phyloP scores from a whole-genome alignment of 2,113 vertebrate genomes.

The Tachysurus vachellii region DNA sequence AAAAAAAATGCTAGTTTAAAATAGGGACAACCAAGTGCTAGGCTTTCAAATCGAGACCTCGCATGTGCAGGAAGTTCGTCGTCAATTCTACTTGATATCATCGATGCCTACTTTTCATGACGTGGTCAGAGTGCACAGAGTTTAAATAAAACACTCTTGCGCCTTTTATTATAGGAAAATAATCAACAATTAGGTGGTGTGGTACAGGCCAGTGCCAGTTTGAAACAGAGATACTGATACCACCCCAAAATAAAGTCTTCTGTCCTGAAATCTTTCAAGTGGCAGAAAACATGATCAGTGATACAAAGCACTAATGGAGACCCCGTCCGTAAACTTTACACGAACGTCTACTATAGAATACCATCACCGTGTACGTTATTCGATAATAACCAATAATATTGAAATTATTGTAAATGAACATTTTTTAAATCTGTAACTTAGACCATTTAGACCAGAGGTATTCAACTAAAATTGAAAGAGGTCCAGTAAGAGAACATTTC shows the following conservation, averaged over 20 bases:
- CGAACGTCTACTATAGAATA: too few relatives aligned
- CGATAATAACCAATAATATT: too few relatives aligned
- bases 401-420: too few relatives aligned
- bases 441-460: too few relatives aligned
- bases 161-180: not conserved
- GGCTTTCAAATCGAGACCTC: slow-evolving; percentile 9
- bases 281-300: not conserved
- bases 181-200: not conserved
- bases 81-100: slow-evolving; percentile 12
- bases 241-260: not conserved
- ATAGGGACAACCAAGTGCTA: not conserved
- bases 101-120: not conserved
- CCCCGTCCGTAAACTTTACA: too few relatives aligned
- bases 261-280: too few relatives aligned
- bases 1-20: too few relatives aligned
- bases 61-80: not conserved
- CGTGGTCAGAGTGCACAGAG: not conserved
- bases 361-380: not conserved
- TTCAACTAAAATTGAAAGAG: too few relatives aligned
- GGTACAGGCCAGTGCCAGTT: not conserved
- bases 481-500: too few relatives aligned
- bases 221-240: not conserved
- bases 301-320: too few relatives aligned
- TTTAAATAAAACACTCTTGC: not conserved
- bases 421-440: too few relatives aligned